phyloP scores from a whole-genome alignment of 2,113 vertebrate genomes.

The Neopipo cinnamomea region DNA sequence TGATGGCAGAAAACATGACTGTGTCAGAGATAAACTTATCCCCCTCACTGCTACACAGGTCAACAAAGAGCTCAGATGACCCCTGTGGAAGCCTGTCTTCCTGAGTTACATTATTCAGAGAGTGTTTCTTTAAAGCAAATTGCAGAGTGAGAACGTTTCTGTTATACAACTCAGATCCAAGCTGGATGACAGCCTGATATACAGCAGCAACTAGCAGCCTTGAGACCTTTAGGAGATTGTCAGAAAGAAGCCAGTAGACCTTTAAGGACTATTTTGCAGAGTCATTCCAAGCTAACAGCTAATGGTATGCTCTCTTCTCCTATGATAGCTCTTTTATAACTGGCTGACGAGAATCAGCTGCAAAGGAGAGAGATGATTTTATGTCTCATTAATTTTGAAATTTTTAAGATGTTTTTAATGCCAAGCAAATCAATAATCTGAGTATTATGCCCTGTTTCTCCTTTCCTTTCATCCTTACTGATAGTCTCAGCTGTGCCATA shows the following conservation, averaged over 20 bases:
- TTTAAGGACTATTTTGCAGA: conserved; percentile 41
- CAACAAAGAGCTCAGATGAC: not conserved
- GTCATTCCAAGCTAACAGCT: conserved; percentile 31
- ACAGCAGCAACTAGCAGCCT: not conserved
- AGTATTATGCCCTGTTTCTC: not conserved
- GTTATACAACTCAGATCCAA: not conserved
- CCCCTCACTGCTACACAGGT: not conserved
- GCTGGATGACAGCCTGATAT: not conserved
- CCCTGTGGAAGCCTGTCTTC: not conserved
- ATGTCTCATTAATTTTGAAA: conserved; percentile 32
- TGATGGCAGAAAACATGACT: not conserved
- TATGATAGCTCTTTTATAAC: conserved; percentile 1
- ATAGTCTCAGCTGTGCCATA: not conserved
- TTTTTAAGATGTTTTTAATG: conserved; percentile 22
- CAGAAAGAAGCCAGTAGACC: not conserved
- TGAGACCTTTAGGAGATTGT: not conserved
- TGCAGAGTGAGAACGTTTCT: not conserved
- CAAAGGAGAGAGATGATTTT: not conserved
- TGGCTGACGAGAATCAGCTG: conserved; percentile 11
- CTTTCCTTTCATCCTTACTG: not conserved
- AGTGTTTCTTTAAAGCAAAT: not conserved
- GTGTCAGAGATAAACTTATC: not conserved
- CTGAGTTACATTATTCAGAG: not conserved
- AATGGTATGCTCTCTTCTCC: not conserved
- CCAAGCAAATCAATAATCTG: conserved; percentile 17